These are phyloP conservation scores for Cetoscarus ocellatus DNA, from an alignment of 2,797 vertebrate species.

Conservation along the genomic window DNA sequence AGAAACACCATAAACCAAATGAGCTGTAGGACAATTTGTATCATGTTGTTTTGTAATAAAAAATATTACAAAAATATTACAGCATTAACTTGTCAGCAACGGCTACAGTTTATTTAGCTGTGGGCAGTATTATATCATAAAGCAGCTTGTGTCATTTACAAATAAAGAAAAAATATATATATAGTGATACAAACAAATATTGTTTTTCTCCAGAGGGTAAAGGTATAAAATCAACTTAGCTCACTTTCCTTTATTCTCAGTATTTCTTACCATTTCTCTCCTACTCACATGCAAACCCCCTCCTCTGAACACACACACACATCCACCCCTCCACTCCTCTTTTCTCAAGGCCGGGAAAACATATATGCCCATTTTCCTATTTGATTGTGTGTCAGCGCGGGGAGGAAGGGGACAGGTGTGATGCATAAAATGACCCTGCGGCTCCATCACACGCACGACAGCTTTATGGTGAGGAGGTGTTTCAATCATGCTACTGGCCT, in stretches of 20 bases:
- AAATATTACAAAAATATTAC: too few relatives aligned
- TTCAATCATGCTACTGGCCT: slow-evolving; percentile 80
- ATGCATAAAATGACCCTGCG: slow-evolving; percentile 82
- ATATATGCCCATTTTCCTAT: slow-evolving; percentile 85
- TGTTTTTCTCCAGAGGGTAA: too few relatives aligned
- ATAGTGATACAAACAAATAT: too few relatives aligned
- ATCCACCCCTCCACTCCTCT: slow-evolving; percentile 36
- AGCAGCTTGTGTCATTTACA: too few relatives aligned
- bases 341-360: slow-evolving; percentile 85
- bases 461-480: slow-evolving; percentile 84
- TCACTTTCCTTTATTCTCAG: background rate
- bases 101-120: too few relatives aligned
- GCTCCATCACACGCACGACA: slow-evolving; percentile 82
- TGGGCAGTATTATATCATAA: too few relatives aligned
- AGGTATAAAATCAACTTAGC: too few relatives aligned
- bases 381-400: slow-evolving; percentile 78
- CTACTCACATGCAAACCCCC: slow-evolving; percentile 11
- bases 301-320: background rate
- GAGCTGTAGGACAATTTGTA: too few relatives aligned
- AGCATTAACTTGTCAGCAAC: too few relatives aligned
- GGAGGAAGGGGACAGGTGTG: slow-evolving; percentile 82
- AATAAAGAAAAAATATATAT: too few relatives aligned
- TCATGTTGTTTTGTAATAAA: too few relatives aligned
- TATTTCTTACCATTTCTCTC: slow-evolving; percentile 32
- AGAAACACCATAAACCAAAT: too few relatives aligned